Evolutionary conservation across 1,140 invertebrate species (phyloP), one percentile per base, ranked within the genome.

Genomic region (Berghia stephanieae): DNA sequence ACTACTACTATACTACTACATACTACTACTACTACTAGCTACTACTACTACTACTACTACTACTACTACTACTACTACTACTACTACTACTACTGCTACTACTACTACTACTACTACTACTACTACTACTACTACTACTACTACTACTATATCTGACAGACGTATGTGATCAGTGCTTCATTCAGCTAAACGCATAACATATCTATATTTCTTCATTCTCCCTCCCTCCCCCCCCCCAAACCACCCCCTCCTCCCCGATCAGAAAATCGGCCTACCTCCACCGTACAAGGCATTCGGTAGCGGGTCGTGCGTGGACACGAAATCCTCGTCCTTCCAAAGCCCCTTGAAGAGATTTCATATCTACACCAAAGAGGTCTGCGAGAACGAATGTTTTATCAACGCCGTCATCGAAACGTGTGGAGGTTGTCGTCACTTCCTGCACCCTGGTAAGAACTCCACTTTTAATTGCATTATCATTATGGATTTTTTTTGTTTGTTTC

Each of bases 301-400:
- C 3, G 63, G 77, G 6, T 75, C 42, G 36, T 81, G 80, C 60
- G 76, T 81, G 43, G 78, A 81, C 27, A 79, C 78, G 3, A 40
- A 52, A 13, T 43, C 36, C 0, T 34, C 57, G 0, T 36, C 42
- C 13, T 81, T 79, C 36, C 55, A 63, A 6, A 79, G 73, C 46
- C 72, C 78, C 21, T 69, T 81, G 31, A 78, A 55, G 24, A 40
- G 80, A 8, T 81, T 78, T 27, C 36, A 36, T 10, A 38, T 72
- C 36, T 81, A 81, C 72, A 79, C 75, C 4, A 81, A 81, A 55
- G 80, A 81, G 76, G 72, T 74, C 0, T 81, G 80, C 34, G 80
- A 81, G 55, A 71, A 72, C 34, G 80, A 81, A 60, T 81, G 80
- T 49, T 81, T 81, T 40, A 68, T 81, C 18, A 73, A 79, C 71